A percentile compares a stretch with the other conserved stretches of the same genome.
These are phyloP conservation scores for Orchestia grillus DNA, from an alignment of 1,140 invertebrate species.

Conservation along the genomic window DNA sequence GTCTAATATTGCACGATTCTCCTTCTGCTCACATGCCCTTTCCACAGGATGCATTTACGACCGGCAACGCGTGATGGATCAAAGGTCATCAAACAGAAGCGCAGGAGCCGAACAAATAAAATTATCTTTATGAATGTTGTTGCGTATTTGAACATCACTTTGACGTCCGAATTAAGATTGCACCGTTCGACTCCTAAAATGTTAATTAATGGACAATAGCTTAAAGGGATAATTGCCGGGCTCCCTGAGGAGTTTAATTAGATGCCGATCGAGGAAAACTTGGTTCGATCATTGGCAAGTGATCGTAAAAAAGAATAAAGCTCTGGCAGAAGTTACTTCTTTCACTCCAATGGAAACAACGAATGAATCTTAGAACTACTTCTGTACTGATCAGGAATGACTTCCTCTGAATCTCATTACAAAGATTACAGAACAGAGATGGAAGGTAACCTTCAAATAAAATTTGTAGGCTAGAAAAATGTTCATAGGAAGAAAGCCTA, in stretches of 20 bases:
- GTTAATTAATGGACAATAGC: neutral
- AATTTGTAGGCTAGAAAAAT: neutral
- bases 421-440: neutral
- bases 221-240: neutral
- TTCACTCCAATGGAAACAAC: neutral
- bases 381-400: neutral
- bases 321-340: neutral
- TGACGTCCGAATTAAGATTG: neutral
- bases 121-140: slow-evolving; percentile 12
- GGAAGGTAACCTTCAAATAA: neutral
- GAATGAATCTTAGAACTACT: neutral
- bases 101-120: neutral
- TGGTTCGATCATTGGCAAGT: neutral
- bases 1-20: slow-evolving; percentile 24
- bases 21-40: neutral
- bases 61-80: slow-evolving; percentile 6
- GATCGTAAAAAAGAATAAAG: neutral
- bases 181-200: neutral
- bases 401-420: neutral
- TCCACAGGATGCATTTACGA: slow-evolving; percentile 50
- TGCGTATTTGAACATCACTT: neutral
- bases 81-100: slow-evolving; percentile 23
- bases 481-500: neutral
- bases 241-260: neutral
- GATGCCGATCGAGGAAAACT: neutral